Conservation (phyloP, 2,113 vertebrate genomes). For the Romanogobio albipinnatus region DNA sequence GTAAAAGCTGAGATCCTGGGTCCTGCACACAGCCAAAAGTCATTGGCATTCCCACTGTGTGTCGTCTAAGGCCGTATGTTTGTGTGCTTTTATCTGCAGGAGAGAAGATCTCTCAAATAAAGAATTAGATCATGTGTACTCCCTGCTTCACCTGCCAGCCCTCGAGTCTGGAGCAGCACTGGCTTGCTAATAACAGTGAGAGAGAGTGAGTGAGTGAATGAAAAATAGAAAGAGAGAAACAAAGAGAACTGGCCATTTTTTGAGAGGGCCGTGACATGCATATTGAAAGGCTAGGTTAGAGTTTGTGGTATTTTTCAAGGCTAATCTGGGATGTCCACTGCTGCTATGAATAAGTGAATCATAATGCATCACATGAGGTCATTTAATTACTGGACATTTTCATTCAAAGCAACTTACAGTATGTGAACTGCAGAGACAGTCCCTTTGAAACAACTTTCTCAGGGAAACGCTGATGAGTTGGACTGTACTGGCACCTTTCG, state of each 20-base stretch:
- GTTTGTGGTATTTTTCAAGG: constrained; percentile 7
- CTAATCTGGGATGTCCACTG: background rate
- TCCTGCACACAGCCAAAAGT: constrained; percentile 13
- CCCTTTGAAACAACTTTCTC: constrained; percentile 10
- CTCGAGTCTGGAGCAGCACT: background rate
- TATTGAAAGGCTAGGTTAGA: constrained; percentile 13
- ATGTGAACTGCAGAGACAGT: background rate
- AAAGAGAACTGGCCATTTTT: background rate
- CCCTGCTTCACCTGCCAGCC: constrained; percentile 16
- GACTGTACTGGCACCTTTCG: background rate
- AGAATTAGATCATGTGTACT: constrained; percentile 31
- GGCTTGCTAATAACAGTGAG: constrained; percentile 15
- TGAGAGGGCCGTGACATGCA: background rate
- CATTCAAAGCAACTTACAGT: constrained; percentile 4
- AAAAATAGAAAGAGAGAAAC: background rate
- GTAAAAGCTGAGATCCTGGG: constrained; percentile 6
- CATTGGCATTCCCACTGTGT: background rate
- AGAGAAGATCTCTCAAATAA: constrained; percentile 35
- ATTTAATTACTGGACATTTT: constrained; percentile 18
- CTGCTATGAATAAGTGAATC: background rate
- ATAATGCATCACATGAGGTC: constrained; percentile 12
- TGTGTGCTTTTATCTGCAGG: constrained; percentile 30
- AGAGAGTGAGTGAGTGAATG: background rate
- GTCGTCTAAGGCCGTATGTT: constrained; percentile 15
- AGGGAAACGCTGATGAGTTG: background rate